Base-by-base conservation (phyloP, 2,113 vertebrate genomes). In the Psittacula cyanocephala region DNA sequence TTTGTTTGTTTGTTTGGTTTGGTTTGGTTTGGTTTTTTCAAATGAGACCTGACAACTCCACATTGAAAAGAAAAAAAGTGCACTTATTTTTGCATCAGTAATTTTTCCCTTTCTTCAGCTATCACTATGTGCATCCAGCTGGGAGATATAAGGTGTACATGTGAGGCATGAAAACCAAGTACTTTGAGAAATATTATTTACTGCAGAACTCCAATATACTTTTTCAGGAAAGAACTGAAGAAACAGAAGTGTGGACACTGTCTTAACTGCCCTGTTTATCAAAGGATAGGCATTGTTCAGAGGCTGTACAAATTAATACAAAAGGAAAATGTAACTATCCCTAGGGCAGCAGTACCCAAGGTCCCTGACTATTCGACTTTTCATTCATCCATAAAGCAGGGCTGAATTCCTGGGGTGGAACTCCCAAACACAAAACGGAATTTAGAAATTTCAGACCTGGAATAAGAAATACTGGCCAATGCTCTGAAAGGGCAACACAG, bases 391-490 rank as follows among this genome's bases (percentile, higher is more conserved):
- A 4, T 62, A 31, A 77, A 75, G 11, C 10, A 49, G 6, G 12
- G 43, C 24, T 65, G 18, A 4, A 52, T 67, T 74, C 16, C 24
- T 78, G 23, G 19, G 23, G 47, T 69, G 10, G 10, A 90, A 68
- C 1, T 44, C 15, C 4, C 3, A 5, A 79, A 3, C 43, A 69
- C 1, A 44, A 69, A 57, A 50, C 2, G 1, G 5, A 67, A 44
- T 49, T 25, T 10, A n/a, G 22, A 81, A 16, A 74, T 74, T 78
- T 74, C 60, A 70, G 49, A 41, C 17, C 24, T 86, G 37, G 29
- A 77, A 13, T n/a, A n/a, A 52, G 25, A 83, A 88, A 77, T 59
- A 33, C 1, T 65, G 10, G 6, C 37, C 57, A 13, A 27, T n/a
- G 12, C 2, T 80, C 71, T 62, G 17, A 44, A 55, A 89, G n/a